Evolutionary conservation across 2,888 invertebrate genomes (phyloP), one percentile per base, ranked within the genome.

Genomic region (Sphaeridia pumilis): DNA sequence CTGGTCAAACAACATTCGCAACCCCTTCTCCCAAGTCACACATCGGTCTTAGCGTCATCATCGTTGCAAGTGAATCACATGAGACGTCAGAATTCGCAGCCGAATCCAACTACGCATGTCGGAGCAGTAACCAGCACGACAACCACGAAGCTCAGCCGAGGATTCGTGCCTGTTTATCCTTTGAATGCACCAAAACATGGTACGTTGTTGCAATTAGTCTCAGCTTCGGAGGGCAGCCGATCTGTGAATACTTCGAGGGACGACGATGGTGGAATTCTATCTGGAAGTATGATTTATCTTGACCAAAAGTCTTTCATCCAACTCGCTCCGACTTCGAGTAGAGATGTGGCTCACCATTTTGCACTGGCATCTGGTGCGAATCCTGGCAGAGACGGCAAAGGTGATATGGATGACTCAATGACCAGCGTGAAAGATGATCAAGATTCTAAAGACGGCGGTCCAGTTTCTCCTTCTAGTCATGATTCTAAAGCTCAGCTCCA

Each of bases 1-100:
- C 49, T 65, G 22, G 63, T 65, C 3, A 65, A 65, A 46, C 65
- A 65, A 51, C 53, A 59, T n/a, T 62, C 61, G 1, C 59, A 61
- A 35, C 61, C 62, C 10, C 47, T 55, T 2, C 56, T 58, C 27
- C 57, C 58, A 25, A 64, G 64, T 55, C 59, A 60, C 31, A 51
- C 48, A n/a, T 45, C 46, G 17, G 46, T 51, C 21, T 21, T 45
- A 3, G 25, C 36, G 25, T 26, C 41, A 27, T 17, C 45, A 10
- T 7, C 38, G 7, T 7, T 20, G 20, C 4, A 5, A 5, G 5
- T 20, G 17, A 38, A 38, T 20, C 38, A 38, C 38, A 61, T 64
- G 20, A 31, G 61, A 44, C 46, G 65, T 26, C 65, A 65, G 45
- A 56, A 63, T 51, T 65, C 65, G 7, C 57, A 61, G 45, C 63